Conservation (phyloP, 2,113 vertebrate genomes). For the Datnioides undecimradiatus region DNA sequence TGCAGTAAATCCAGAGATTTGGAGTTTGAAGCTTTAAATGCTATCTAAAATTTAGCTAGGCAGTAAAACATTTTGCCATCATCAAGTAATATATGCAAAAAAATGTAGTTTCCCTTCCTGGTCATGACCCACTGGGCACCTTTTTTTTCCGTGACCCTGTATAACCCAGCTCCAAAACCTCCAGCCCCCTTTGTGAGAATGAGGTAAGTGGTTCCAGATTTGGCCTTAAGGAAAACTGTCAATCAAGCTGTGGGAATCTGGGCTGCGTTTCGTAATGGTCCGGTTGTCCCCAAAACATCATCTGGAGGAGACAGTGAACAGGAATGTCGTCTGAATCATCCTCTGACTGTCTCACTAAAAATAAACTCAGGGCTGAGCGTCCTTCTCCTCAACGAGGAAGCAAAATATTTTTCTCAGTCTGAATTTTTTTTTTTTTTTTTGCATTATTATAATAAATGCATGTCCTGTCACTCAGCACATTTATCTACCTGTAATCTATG, state of each 20-base stretch:
- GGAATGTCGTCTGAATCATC: slow-evolving; percentile 34
- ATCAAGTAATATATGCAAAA: slow-evolving; percentile 8
- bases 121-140: slow-evolving; percentile 37
- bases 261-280: slow-evolving; percentile 27
- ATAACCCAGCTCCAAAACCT: slow-evolving; percentile 62
- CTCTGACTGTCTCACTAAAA: slow-evolving; percentile 5
- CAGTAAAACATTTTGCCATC: background rate
- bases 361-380: background rate
- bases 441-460: background rate
- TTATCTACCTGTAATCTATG: slow-evolving; percentile 52
- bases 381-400: background rate
- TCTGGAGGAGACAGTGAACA: slow-evolving; percentile 24
- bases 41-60: background rate
- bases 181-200: slow-evolving; percentile 52
- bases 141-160: slow-evolving; percentile 51
- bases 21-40: background rate
- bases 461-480: slow-evolving; percentile 40
- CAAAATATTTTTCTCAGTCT: too few relatives aligned
- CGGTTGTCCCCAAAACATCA: slow-evolving; percentile 24
- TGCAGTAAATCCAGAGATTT: slow-evolving; percentile 13
- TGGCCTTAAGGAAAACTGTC: slow-evolving; percentile 71
- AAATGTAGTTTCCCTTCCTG: slow-evolving; percentile 29
- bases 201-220: slow-evolving; percentile 77
- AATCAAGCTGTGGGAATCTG: slow-evolving; percentile 66
- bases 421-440: background rate